Percentiles rank a stretch among this genome's conserved stretches.
Evolutionary conservation across 2,888 invertebrate species (phyloP).

Genomic region (Catocala nupta): DNA sequence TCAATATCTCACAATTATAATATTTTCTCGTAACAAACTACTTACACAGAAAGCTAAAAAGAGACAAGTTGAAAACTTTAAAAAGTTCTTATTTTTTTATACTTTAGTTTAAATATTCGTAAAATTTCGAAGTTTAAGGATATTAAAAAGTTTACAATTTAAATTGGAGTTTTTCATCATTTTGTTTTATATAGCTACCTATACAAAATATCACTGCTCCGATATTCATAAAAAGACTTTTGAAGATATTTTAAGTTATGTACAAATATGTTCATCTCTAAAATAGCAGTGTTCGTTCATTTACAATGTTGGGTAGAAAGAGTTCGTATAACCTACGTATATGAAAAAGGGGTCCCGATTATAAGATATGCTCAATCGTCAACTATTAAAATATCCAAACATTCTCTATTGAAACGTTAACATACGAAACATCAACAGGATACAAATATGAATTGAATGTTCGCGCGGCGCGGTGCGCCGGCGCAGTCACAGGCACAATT

Average conservation of each 20-base stretch:
- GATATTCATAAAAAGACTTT: conserved; percentile 75
- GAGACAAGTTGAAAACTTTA: conserved; percentile 62
- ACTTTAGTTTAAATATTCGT: conserved; percentile 35
- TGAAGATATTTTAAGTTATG: conserved; percentile 69
- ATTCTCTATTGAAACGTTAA: conserved; percentile 51
- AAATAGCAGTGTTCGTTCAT: conserved; percentile 70
- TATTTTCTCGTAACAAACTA: conserved; percentile 66
- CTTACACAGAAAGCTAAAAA: conserved; percentile 75
- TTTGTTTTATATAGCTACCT: conserved; percentile 69
- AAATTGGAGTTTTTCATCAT: conserved; percentile 58
- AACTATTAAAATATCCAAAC: conserved; percentile 56
- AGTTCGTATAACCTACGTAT: conserved; percentile 56
- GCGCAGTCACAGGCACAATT: conserved; percentile 67
- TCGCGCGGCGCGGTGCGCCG: conserved; percentile 48
- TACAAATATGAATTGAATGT: conserved; percentile 56
- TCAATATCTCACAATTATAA: conserved; percentile 57
- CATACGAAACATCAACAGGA: conserved; percentile 59
- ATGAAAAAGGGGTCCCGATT: conserved; percentile 61
- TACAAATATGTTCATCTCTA: conserved; percentile 75
- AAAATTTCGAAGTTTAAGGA: conserved; percentile 65
- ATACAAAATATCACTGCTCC: conserved; percentile 84
- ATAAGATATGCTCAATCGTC: conserved; percentile 61
- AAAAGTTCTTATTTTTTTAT: conserved; percentile 44
- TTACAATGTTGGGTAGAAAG: conserved; percentile 52
- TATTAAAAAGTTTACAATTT: conserved; percentile 66